A percentile compares a stretch with the other conserved stretches of the same genome.
phyloP scores from a whole-genome alignment of 2,888 invertebrate genomes.

The Macrophya annulata region DNA sequence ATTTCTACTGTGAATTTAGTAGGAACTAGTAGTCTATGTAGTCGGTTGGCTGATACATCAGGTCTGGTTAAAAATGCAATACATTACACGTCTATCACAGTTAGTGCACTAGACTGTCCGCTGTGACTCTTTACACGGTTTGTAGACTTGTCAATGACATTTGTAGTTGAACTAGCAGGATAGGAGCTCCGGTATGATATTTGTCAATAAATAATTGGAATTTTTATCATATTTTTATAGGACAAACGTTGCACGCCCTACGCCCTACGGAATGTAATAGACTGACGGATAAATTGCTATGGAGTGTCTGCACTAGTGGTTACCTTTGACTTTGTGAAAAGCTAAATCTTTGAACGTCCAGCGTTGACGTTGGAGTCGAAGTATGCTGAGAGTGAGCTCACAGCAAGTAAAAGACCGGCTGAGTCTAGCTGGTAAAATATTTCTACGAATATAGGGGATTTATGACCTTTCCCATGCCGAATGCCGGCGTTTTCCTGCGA shows the following conservation, averaged over 20 bases:
- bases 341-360: not conserved
- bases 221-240: not conserved
- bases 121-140: not conserved
- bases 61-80: not conserved
- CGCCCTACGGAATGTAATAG: not conserved
- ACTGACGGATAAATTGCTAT: not conserved
- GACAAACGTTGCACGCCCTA: not conserved
- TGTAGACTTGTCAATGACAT: not conserved
- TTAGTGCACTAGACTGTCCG: not conserved
- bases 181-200: not conserved
- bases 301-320: not conserved
- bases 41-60: not conserved
- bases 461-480: slow-evolving; percentile 16
- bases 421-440: slow-evolving; percentile 26
- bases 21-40: not conserved
- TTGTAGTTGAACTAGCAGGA: not conserved
- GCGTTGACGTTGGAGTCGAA: slow-evolving; percentile 1
- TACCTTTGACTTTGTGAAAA: not conserved
- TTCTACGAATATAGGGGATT: slow-evolving; percentile 38
- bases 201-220: not conserved
- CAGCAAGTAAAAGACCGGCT: slow-evolving; percentile 10
- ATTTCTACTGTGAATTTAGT: not conserved
- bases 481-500: slow-evolving; percentile 33
- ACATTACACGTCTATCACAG: not conserved
- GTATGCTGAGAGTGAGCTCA: slow-evolving; percentile 13